Conservation (phyloP, 2,113 vertebrate genomes). For the Corythoichthys intestinalis region DNA sequence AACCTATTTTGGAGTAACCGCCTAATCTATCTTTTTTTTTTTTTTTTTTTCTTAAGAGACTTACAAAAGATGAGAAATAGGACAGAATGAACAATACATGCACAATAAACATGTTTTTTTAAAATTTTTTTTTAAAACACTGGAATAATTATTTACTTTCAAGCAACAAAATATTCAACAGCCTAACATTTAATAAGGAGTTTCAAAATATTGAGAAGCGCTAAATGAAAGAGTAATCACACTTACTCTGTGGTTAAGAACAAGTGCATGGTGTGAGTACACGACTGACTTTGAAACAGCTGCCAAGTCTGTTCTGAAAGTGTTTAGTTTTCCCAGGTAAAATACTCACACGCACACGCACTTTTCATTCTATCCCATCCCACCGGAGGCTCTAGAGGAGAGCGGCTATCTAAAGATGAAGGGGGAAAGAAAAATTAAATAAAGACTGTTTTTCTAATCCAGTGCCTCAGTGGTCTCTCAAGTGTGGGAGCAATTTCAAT, state of each 20-base stretch:
- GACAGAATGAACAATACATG: constrained; percentile 30
- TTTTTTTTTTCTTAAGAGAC: too few relatives aligned
- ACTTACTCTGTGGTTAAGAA: constrained; percentile 16
- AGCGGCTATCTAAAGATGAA: constrained; percentile 57
- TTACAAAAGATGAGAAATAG: constrained; percentile 10
- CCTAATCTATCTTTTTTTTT: not conserved
- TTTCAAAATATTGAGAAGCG: constrained; percentile 16
- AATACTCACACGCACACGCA: constrained; percentile 21
- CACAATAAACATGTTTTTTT: not conserved
- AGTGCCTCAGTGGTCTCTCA: constrained; percentile 74
- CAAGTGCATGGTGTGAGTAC: constrained; percentile 18
- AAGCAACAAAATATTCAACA: not conserved
- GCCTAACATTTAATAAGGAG: constrained; percentile 35
- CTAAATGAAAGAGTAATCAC: constrained; percentile 32
- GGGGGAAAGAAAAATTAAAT: constrained; percentile 49
- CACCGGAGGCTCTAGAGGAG: constrained; percentile 38
- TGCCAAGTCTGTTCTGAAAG: constrained; percentile 28
- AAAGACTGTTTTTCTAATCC: constrained; percentile 72
- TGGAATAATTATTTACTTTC: not conserved
- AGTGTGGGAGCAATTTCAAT: constrained; percentile 80
- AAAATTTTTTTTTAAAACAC: not conserved
- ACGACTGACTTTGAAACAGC: constrained; percentile 34
- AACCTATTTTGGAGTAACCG: constrained; percentile 8
- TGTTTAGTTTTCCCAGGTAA: constrained; percentile 36
- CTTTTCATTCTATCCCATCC: constrained; percentile 8